Conservation (phyloP, 2,888 invertebrate species). For the Ptychoptera contaminata region DNA sequence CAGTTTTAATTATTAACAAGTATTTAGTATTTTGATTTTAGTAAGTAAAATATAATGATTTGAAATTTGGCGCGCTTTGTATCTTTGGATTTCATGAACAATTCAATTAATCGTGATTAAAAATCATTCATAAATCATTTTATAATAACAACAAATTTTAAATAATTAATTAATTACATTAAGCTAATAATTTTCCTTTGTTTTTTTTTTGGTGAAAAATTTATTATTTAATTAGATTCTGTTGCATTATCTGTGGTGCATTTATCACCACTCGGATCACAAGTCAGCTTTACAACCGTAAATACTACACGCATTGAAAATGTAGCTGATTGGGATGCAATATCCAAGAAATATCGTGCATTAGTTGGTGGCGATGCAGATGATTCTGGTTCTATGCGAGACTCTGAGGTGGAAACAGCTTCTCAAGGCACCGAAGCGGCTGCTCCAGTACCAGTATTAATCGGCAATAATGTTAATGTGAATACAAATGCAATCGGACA, state of each 20-base stretch:
- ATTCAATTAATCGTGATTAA: too few species aligned
- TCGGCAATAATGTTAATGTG: conserved; percentile 21
- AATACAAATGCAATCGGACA: conserved; percentile 14
- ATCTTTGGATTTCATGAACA: too few species aligned
- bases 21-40: too few species aligned
- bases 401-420: conserved; percentile 25
- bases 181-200: background rate
- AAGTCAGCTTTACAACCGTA: conserved; percentile 61
- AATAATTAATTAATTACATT: too few species aligned
- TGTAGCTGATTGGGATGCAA: conserved; percentile 82
- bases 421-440: conserved; percentile 6
- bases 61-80: too few species aligned
- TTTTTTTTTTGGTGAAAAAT: background rate
- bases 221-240: conserved; percentile 37
- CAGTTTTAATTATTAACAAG: too few species aligned
- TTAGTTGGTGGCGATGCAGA: conserved; percentile 46
- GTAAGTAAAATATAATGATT: too few species aligned
- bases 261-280: conserved; percentile 69
- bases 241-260: conserved; percentile 65
- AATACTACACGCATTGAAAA: conserved; percentile 66
- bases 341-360: conserved; percentile 75
- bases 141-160: too few species aligned
- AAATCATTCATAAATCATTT: too few species aligned
- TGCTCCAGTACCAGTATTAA: conserved; percentile 21
- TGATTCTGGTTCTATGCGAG: conserved; percentile 31